These are phyloP conservation scores for Dryocosmus kuriphilus DNA, from an alignment of 2,888 invertebrate genomes.

Conservation along the genomic window DNA sequence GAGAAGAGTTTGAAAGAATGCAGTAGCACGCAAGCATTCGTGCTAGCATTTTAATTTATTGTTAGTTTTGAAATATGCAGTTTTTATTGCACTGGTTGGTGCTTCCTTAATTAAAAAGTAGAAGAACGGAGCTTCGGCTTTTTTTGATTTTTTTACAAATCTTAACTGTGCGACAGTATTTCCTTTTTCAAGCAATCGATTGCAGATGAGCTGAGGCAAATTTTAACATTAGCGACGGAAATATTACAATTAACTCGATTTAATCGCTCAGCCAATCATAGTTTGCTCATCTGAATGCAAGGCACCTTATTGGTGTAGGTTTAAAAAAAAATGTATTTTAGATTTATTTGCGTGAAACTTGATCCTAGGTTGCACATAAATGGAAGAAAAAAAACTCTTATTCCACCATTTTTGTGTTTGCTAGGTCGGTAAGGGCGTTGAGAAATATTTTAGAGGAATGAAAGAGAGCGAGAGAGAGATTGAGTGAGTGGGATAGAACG, in stretches of 20 bases:
- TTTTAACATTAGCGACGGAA: not conserved
- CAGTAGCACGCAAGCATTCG: not conserved
- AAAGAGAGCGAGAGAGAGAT: constrained; percentile 21
- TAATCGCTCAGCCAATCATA: constrained; percentile 32
- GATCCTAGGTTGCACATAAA: constrained; percentile 12
- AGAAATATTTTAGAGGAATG: constrained; percentile 33
- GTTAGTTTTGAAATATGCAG: constrained; percentile 14
- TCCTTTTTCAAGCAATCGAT: not conserved
- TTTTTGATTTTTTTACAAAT: constrained; percentile 36
- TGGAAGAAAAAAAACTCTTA: constrained; percentile 1
- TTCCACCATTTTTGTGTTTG: not conserved
- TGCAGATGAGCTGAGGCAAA: not conserved
- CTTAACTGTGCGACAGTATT: constrained; percentile 15
- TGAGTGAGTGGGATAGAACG: too few relatives aligned
- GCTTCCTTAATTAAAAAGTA: constrained; percentile 34
- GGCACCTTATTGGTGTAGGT: constrained; percentile 3
- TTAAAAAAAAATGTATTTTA: not conserved
- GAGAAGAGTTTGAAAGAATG: constrained; percentile 33
- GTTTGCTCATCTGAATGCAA: constrained; percentile 27
- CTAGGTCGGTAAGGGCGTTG: not conserved
- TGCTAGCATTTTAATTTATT: constrained; percentile 33
- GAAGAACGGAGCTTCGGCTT: constrained; percentile 6
- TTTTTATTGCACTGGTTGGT: constrained; percentile 37
- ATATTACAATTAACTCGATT: constrained; percentile 11
- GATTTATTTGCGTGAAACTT: constrained; percentile 31